Conservation (phyloP, 2,797 vertebrate genomes). For the Trachurus trachurus region DNA sequence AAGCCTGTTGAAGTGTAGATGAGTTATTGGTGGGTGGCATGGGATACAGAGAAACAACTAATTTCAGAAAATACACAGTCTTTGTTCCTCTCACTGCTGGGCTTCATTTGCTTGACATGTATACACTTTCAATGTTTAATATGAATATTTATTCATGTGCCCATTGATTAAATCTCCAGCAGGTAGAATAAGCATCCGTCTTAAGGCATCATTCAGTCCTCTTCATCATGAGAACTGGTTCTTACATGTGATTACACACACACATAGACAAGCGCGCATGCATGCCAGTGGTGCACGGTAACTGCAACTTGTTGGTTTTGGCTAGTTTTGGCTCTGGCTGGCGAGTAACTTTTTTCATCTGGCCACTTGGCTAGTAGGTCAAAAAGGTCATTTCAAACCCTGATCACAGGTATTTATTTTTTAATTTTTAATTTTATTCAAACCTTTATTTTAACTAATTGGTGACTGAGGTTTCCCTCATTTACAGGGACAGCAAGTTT, state of each 20-base stretch:
- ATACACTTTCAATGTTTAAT: not conserved
- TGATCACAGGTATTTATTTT: no score
- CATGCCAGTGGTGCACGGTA: no score
- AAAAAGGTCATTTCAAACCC: no score
- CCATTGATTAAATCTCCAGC: not conserved
- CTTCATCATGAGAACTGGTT: not conserved
- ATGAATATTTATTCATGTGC: not conserved
- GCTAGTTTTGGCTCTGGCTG: no score
- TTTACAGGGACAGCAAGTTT: no score
- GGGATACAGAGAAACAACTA: constrained; percentile 7
- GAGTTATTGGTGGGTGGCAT: constrained; percentile 45
- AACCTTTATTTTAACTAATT: no score
- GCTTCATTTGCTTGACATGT: not conserved
- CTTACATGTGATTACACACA: not conserved
- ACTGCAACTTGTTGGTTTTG: no score
- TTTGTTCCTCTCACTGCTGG: constrained; percentile 8
- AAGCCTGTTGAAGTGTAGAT: constrained; percentile 72
- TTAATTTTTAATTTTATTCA: no score
- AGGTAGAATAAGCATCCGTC: not conserved
- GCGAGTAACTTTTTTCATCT: no score
- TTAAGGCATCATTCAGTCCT: not conserved
- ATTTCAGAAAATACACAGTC: constrained; percentile 22
- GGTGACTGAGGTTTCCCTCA: no score
- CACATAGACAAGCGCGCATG: no score
- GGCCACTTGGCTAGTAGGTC: no score